Conservation (phyloP, 2,797 vertebrate genomes). For the Pristis pectinata region DNA sequence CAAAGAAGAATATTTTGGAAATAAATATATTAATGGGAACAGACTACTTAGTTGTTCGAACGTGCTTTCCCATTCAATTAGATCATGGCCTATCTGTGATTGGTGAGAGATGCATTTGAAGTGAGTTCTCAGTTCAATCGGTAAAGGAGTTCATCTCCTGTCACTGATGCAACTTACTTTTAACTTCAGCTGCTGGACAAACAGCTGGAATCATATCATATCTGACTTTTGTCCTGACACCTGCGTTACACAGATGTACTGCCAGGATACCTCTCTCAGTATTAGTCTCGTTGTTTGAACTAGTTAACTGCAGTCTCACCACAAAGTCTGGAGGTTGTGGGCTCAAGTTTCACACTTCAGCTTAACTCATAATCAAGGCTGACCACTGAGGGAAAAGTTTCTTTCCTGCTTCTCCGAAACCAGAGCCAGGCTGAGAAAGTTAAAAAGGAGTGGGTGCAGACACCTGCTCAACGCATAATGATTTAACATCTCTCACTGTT, state of each 20-base stretch:
- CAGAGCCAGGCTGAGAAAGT: background rate
- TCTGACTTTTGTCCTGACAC: background rate
- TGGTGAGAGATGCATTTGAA: background rate
- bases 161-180: background rate
- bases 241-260: background rate
- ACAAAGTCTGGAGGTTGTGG: background rate
- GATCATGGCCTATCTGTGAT: background rate
- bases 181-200: background rate
- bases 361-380: background rate
- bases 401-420: background rate
- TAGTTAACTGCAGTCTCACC: background rate
- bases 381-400: background rate
- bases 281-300: background rate
- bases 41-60: background rate
- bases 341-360: background rate
- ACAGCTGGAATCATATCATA: background rate
- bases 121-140: background rate
- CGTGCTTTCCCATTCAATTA: background rate
- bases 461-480: too few species aligned
- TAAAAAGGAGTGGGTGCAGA: background rate
- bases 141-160: background rate
- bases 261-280: background rate
- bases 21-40: background rate
- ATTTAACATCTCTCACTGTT: too few species aligned
- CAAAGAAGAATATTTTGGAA: background rate